Evolutionary conservation across 2,797 vertebrate species (phyloP).

Genomic region (Ctenochaetus hawaiiensis): DNA sequence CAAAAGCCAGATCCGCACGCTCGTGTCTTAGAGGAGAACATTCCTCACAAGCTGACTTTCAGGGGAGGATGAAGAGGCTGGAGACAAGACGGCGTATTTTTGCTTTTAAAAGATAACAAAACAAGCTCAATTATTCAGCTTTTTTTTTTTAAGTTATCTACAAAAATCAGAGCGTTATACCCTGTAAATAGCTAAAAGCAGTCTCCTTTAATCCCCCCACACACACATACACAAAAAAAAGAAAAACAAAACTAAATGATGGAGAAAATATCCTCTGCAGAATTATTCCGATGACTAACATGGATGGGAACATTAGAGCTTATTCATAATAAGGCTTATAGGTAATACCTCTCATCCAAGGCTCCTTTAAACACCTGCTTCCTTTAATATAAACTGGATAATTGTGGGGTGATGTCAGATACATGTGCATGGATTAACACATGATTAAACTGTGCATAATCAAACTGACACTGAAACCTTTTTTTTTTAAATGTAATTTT

Average conservation of each 20-base stretch:
- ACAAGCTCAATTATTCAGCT: not conserved
- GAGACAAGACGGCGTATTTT: slow-evolving; percentile 16
- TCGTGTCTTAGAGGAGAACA: slow-evolving; percentile 9
- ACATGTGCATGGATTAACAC: slow-evolving; percentile 55
- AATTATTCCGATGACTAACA: slow-evolving; percentile 65
- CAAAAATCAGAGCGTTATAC: slow-evolving; percentile 38
- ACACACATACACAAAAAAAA: slow-evolving; percentile 8
- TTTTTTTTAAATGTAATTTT: not conserved
- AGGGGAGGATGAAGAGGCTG: slow-evolving; percentile 5
- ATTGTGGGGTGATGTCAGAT: slow-evolving; percentile 55
- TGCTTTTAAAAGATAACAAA: slow-evolving; percentile 34
- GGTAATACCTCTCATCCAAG: slow-evolving; percentile 64
- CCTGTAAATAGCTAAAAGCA: slow-evolving; percentile 49
- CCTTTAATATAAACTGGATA: slow-evolving; percentile 62
- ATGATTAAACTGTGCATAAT: slow-evolving; percentile 59
- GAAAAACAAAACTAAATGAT: slow-evolving; percentile 55
- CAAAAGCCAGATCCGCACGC: slow-evolving; percentile 40
- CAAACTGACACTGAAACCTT: slow-evolving; percentile 43
- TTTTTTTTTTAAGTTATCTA: slow-evolving; percentile 15
- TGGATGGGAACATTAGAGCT: slow-evolving; percentile 63
- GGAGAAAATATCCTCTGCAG: slow-evolving; percentile 49
- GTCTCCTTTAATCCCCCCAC: slow-evolving; percentile 47
- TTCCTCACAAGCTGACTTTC: slow-evolving; percentile 20
- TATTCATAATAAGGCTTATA: slow-evolving; percentile 69
- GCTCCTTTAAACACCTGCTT: slow-evolving; percentile 63